Evolutionary conservation across 2,888 invertebrate genomes (phyloP).

Genomic region (Monochamus alternatus): DNA sequence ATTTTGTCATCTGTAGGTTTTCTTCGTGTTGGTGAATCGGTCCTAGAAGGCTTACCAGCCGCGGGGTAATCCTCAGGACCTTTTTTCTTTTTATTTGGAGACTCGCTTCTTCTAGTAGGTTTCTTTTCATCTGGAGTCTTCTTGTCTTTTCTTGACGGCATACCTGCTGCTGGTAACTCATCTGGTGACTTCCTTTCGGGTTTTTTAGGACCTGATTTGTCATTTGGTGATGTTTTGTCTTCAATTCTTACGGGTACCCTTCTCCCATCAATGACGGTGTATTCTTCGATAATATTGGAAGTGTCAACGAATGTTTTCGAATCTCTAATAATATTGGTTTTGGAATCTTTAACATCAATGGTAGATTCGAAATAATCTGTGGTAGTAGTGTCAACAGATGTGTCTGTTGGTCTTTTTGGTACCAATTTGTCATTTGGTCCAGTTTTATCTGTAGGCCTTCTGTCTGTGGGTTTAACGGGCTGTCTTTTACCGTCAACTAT

Average conservation of each 20-base stretch:
- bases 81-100: conserved; percentile 28
- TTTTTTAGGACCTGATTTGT: conserved; percentile 5
- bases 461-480: background rate
- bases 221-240: conserved; percentile 35
- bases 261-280: conserved; percentile 29
- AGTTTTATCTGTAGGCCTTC: background rate
- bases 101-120: conserved; percentile 46
- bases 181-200: conserved; percentile 27
- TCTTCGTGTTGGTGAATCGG: conserved; percentile 27
- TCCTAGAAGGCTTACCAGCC: conserved; percentile 39
- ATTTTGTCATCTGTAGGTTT: conserved; percentile 22
- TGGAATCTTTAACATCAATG: conserved; percentile 41
- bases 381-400: conserved; percentile 8
- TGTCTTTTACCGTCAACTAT: conserved; percentile 43
- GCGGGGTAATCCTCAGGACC: conserved; percentile 43
- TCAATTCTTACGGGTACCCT: conserved; percentile 44
- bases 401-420: background rate
- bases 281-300: conserved; percentile 57
- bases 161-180: conserved; percentile 33
- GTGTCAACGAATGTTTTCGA: conserved; percentile 54
- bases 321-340: conserved; percentile 48
- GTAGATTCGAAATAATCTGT: conserved; percentile 12
- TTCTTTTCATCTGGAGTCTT: conserved; percentile 29
- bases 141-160: conserved; percentile 35
- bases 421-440: background rate